Percentiles rank a stretch among this genome's conserved stretches.
Evolutionary conservation across 1,140 invertebrate genomes (phyloP).

Genomic region (Bombus affinis): DNA sequence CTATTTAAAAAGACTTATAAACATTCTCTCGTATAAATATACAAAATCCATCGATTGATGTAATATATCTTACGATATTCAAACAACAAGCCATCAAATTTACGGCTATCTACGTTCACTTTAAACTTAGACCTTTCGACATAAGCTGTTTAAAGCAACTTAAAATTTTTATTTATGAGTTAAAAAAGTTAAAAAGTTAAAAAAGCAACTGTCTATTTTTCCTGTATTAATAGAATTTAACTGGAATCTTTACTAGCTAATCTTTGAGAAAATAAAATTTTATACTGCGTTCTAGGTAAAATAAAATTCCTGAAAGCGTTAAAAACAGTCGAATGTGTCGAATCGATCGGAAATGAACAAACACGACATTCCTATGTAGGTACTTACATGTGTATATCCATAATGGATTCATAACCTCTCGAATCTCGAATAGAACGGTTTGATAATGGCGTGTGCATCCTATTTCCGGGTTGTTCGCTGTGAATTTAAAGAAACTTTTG

Average conservation of each 20-base stretch:
- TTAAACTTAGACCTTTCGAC: not conserved
- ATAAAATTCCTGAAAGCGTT: not conserved
- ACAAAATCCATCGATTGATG: not conserved
- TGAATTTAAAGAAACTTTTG: constrained; percentile 14
- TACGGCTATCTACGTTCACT: not conserved
- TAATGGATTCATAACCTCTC: not conserved
- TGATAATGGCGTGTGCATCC: not conserved
- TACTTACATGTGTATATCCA: not conserved
- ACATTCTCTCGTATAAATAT: not conserved
- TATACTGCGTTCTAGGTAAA: no score
- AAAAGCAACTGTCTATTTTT: no score
- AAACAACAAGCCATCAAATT: not conserved
- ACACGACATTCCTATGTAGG: not conserved
- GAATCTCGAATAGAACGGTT: not conserved
- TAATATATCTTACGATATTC: not conserved
- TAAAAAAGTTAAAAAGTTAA: not conserved
- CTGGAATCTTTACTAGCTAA: no score
- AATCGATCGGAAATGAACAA: not conserved
- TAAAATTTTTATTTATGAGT: not conserved
- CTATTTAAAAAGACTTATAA: not conserved
- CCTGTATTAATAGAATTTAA: no score
- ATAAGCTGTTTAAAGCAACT: not conserved
- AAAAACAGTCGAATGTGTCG: not conserved
- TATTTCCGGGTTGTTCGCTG: constrained; percentile 27
- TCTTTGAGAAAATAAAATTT: no score